Evolutionary conservation across 2,888 invertebrate species (phyloP), one percentile per base, ranked within the genome.

Genomic region (Dascillus cervinus): DNA sequence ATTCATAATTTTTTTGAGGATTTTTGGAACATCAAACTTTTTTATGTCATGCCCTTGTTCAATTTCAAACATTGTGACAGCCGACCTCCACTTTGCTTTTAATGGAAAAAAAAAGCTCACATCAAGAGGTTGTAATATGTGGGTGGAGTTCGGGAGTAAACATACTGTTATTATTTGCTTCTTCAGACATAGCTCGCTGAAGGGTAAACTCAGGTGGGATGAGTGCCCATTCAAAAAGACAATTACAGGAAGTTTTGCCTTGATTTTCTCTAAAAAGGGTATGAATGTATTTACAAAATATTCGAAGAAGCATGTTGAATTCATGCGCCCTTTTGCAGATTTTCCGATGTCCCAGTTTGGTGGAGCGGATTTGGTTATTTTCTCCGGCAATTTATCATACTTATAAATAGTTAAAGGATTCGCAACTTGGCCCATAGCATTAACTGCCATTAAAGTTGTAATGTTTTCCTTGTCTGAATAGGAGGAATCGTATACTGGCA

Each of bases 291-390:
- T 48, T 4, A 41, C 32, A 21, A 51, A 38, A 39, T 49, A 51
- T 32, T 52, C 49, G 22, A 38, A 53, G 29, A 52, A 53, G 1
- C 40, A 17, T 41, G 49, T 44, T 11, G 36, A 29, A 13, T 43
- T 50, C 49, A 50, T 51, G 49, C 50, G 51, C 3, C 46, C 50
- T 26, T 35, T 45, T 3, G 46, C 45, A n/a, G 49, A 34, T 34
- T 43, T 49, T 4, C 50, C 48, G 8, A 53, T 37, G n/a, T 40
- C 49, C 50, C 51, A 53, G 25, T 39, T 26, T 29, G 32, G 27
- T 25, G 46, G 47, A 22, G 43, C 41, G n/a, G 26, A 29, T 11
- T 29, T 13, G 3, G 13, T 4, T 2, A 14, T 13, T 13, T 21
- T 13, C 15, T 11, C 12, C 13, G 27, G 23, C 3, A 29, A n/a